Percentiles rank a stretch among this genome's conserved stretches.
phyloP scores from a whole-genome alignment of 2,888 invertebrate species.

The Anthrax anthrax region DNA sequence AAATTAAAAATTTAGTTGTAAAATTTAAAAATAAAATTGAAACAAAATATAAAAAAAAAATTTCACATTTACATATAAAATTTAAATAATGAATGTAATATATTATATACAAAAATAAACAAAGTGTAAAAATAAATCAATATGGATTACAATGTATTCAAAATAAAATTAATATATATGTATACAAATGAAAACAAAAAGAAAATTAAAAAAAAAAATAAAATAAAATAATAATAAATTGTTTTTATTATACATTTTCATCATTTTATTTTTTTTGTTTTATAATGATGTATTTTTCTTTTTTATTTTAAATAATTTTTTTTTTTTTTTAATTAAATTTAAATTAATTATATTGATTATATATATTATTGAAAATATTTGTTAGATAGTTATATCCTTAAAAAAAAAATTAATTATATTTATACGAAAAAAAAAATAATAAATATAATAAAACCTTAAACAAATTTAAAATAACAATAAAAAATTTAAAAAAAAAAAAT shows the following conservation, averaged over 20 bases:
- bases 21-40: slow-evolving; percentile 1
- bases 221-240: neutral
- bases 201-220: too few relatives aligned
- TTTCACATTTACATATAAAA: neutral
- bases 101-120: too few relatives aligned
- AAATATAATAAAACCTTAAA: neutral
- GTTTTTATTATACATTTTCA: too few relatives aligned
- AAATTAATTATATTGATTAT: neutral
- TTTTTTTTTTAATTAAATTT: neutral
- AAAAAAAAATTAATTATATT: slow-evolving; percentile 9
- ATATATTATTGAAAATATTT: slow-evolving; percentile 4
- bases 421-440: slow-evolving; percentile 3
- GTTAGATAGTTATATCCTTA: slow-evolving; percentile 11
- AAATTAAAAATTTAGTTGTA: slow-evolving; percentile 3
- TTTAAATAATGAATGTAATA: too few relatives aligned
- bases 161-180: too few relatives aligned
- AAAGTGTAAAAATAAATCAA: too few relatives aligned
- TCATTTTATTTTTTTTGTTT: too few relatives aligned
- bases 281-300: too few relatives aligned
- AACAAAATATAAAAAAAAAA: neutral
- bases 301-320: slow-evolving; percentile 3
- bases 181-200: too few relatives aligned
- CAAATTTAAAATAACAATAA: neutral
- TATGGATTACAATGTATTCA: too few relatives aligned
- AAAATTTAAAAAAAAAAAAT: neutral